phyloP scores from a whole-genome alignment of 1,140 invertebrate species.

The Macrotrachela quadricornifera region DNA sequence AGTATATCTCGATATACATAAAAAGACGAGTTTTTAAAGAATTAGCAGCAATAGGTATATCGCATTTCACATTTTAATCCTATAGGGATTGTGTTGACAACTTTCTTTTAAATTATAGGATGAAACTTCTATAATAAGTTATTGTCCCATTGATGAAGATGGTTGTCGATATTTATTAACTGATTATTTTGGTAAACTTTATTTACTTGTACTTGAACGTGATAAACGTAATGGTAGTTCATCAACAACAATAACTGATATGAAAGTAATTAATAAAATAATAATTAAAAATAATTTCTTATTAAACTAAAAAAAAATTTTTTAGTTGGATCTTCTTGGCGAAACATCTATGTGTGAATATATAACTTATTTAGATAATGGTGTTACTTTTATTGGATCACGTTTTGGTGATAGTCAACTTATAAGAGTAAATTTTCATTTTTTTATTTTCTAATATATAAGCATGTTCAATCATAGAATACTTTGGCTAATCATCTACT shows the following conservation, averaged over 20 bases:
- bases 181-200: constrained; percentile 77
- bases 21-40: no score
- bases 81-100: no score
- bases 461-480: no score
- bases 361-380: constrained; percentile 95
- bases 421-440: constrained; percentile 44
- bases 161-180: constrained; percentile 76
- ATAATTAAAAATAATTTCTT: neutral
- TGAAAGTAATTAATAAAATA: neutral
- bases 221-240: constrained; percentile 54
- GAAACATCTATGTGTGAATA: constrained; percentile 88
- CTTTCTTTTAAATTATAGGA: constrained; percentile 26
- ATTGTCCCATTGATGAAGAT: constrained; percentile 70
- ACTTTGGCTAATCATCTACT: no score
- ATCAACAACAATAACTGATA: constrained; percentile 40
- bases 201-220: constrained; percentile 79
- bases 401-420: constrained; percentile 85
- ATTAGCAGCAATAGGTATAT: no score
- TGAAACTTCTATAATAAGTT: constrained; percentile 72
- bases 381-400: constrained; percentile 87
- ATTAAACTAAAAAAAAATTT: no score
- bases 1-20: no score
- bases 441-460: no score
- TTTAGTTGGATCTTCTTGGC: constrained; percentile 9
- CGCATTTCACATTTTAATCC: no score